Evolutionary conservation across 2,797 vertebrate species (phyloP).

Genomic region (Iguana delicatissima): DNA sequence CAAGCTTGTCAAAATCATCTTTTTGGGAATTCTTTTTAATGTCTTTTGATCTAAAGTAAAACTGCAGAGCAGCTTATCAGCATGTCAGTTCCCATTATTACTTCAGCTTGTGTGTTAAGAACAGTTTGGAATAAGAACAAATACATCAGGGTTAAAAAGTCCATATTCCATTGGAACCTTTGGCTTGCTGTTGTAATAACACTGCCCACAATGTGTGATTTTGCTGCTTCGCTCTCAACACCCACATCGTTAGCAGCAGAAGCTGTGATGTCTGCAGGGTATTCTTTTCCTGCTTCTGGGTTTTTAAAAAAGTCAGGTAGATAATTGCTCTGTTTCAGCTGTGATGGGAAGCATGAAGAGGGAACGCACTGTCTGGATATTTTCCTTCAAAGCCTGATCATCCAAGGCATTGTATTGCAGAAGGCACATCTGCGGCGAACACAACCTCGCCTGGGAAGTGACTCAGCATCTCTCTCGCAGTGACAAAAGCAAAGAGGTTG

Average conservation of each 20-base stretch:
- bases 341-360: slow-evolving; percentile 51
- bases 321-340: slow-evolving; percentile 67
- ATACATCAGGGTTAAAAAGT: background rate
- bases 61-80: background rate
- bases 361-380: slow-evolving; percentile 56
- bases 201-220: slow-evolving; percentile 17
- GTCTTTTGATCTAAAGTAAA: background rate
- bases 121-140: background rate
- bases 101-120: background rate
- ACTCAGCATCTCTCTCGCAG: slow-evolving; percentile 52
- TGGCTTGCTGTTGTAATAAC: slow-evolving; percentile 41
- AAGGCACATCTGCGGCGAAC: slow-evolving; percentile 40
- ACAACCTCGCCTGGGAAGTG: slow-evolving; percentile 59
- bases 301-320: slow-evolving; percentile 44
- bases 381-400: slow-evolving; percentile 62
- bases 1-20: background rate
- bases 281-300: slow-evolving; percentile 39
- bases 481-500: slow-evolving; percentile 60
- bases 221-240: slow-evolving; percentile 53
- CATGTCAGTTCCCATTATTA: background rate
- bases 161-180: background rate
- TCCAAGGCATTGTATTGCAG: slow-evolving; percentile 54
- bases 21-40: background rate
- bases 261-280: slow-evolving; percentile 64
- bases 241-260: slow-evolving; percentile 55